A percentile compares a stretch with the other conserved stretches of the same genome.
phyloP scores from a whole-genome alignment of 2,888 invertebrate genomes.

The Lydus trimaculatus region DNA sequence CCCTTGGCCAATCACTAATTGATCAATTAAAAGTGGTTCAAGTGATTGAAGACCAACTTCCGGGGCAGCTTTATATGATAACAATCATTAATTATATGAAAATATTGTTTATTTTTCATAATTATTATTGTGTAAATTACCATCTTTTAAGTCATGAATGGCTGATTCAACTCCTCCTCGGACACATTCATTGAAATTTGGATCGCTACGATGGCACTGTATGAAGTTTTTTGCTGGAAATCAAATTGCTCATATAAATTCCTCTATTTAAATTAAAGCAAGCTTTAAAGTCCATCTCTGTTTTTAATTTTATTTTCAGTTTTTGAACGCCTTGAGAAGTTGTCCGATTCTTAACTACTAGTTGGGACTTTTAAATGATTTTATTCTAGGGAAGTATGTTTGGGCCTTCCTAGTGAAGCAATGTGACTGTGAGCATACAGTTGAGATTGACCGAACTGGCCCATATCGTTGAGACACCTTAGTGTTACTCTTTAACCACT shows the following conservation, averaged over 20 bases:
- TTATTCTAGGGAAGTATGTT: too few relatives aligned
- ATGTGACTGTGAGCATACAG: too few relatives aligned
- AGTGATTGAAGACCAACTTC: constrained; percentile 54
- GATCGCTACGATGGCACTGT: constrained; percentile 43
- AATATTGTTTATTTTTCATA: not conserved
- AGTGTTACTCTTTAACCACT: too few relatives aligned
- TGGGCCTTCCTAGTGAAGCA: too few relatives aligned
- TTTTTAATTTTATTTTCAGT: too few relatives aligned
- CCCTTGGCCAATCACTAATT: constrained; percentile 61
- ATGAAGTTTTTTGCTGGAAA: constrained; percentile 46
- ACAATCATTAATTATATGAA: not conserved
- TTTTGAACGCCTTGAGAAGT: too few relatives aligned
- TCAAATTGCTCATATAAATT: constrained; percentile 12
- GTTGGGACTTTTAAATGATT: too few relatives aligned
- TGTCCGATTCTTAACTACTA: too few relatives aligned
- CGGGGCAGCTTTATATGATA: constrained; percentile 49
- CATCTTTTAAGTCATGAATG: constrained; percentile 41
- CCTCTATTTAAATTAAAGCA: too few relatives aligned
- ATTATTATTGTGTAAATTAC: constrained; percentile 39
- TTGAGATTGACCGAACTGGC: too few relatives aligned
- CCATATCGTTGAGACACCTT: too few relatives aligned
- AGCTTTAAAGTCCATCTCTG: too few relatives aligned
- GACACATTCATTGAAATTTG: constrained; percentile 43
- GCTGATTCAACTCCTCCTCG: constrained; percentile 44
- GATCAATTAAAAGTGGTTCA: constrained; percentile 59